Conservation (phyloP, 2,113 vertebrate species). For the Ophthalmolycus amberensis region DNA sequence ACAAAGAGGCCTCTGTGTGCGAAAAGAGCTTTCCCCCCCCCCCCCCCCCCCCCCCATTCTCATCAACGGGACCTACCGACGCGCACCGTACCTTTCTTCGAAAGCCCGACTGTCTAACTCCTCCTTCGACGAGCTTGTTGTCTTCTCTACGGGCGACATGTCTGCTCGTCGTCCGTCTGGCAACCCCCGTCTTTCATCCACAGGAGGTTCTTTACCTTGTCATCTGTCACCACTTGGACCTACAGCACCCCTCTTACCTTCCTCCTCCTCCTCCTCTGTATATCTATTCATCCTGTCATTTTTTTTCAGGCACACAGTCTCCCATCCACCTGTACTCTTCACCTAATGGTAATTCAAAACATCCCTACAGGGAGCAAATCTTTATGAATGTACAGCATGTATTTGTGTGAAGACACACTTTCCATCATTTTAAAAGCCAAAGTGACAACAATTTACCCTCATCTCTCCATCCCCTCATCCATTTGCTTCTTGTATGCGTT, state of each 20-base stretch:
- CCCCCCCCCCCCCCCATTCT: slow-evolving; percentile 39
- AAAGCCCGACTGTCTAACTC: slow-evolving; percentile 19
- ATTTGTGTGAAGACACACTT: too few relatives aligned
- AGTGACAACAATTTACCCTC: not conserved
- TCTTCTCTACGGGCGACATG: not conserved
- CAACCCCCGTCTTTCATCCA: slow-evolving; percentile 22
- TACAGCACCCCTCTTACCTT: not conserved
- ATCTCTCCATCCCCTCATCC: slow-evolving; percentile 8
- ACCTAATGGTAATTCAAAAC: not conserved
- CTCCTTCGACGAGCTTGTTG: slow-evolving; percentile 28
- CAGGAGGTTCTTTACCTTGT: slow-evolving; percentile 32
- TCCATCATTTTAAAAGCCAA: not conserved
- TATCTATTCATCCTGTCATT: slow-evolving; percentile 1
- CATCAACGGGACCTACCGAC: slow-evolving; percentile 66
- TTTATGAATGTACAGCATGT: too few relatives aligned
- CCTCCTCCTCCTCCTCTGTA: not conserved
- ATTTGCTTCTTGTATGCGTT: slow-evolving; percentile 12
- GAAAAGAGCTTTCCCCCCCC: slow-evolving; percentile 57
- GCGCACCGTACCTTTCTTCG: slow-evolving; percentile 55
- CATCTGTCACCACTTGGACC: slow-evolving; percentile 13
- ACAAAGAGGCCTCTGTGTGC: slow-evolving; percentile 76
- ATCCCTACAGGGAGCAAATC: not conserved
- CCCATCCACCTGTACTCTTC: not conserved
- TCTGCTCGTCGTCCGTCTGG: slow-evolving; percentile 15
- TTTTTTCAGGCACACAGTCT: not conserved